Conservation (phyloP, 2,797 vertebrate species). For the Tokudaia tokunoshimensis region DNA sequence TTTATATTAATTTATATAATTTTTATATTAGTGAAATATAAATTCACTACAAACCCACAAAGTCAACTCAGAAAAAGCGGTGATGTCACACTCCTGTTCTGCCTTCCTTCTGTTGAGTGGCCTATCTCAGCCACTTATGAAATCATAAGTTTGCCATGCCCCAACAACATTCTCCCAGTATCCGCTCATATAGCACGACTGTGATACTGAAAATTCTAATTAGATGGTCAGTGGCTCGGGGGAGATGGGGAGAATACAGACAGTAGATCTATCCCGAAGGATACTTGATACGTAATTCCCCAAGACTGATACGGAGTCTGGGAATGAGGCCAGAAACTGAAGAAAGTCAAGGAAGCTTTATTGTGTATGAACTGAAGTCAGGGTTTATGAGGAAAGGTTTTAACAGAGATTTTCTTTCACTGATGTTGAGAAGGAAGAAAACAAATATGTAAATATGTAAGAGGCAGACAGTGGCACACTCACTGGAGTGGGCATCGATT, state of each 20-base stretch:
- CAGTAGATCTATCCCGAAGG: not conserved
- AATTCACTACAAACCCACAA: conserved; percentile 38
- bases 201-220: not conserved
- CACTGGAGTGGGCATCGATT: not conserved
- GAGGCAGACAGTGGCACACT: not conserved
- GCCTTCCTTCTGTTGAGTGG: not conserved
- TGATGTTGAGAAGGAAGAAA: not conserved
- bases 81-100: not conserved
- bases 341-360: not conserved
- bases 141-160: conserved; percentile 37
- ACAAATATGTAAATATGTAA: too few relatives aligned
- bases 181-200: not conserved
- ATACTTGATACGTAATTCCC: not conserved
- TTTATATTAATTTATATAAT: too few relatives aligned
- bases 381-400: not conserved
- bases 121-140: not conserved
- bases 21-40: not conserved
- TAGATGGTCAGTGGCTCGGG: not conserved
- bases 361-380: not conserved
- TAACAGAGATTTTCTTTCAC: not conserved
- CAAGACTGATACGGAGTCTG: not conserved
- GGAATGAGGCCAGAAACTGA: not conserved
- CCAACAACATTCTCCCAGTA: not conserved
- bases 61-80: not conserved
- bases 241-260: not conserved